phyloP scores from a whole-genome alignment of 2,113 vertebrate species.

The Progne subis region DNA sequence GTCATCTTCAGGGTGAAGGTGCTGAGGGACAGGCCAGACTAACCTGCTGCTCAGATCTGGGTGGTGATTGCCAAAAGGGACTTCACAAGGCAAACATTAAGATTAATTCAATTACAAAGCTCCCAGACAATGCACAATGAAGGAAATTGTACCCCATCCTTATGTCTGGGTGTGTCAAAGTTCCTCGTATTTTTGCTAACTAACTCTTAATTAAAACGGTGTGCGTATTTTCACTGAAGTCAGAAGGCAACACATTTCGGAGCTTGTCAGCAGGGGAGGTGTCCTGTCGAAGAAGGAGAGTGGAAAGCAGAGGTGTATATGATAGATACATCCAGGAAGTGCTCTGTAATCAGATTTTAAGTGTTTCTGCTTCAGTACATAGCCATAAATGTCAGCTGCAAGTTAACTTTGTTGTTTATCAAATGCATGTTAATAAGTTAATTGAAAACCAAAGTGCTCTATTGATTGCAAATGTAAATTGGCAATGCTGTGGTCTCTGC shows the following conservation, averaged over 20 bases:
- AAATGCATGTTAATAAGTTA: conserved; percentile 22
- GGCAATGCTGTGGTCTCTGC: not conserved
- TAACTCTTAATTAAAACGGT: not conserved
- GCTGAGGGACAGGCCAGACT: not conserved
- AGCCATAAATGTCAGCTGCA: conserved; percentile 35
- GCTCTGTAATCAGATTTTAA: not conserved
- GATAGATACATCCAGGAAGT: not conserved
- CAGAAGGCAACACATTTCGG: not conserved
- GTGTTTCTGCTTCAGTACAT: not conserved
- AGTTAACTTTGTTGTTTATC: conserved; percentile 38
- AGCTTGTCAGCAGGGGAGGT: not conserved
- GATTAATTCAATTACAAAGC: not conserved
- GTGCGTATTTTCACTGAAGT: not conserved
- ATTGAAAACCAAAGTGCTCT: not conserved
- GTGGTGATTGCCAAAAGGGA: not conserved
- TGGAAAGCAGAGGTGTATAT: not conserved
- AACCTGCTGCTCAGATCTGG: not conserved
- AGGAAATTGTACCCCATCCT: not conserved
- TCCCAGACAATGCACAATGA: not conserved
- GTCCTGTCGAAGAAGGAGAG: not conserved
- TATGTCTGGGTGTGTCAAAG: not conserved
- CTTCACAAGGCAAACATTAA: not conserved
- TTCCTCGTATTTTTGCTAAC: not conserved
- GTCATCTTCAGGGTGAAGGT: not conserved
- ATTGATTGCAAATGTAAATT: conserved; percentile 50